A percentile compares a stretch with the other conserved stretches of the same genome.
phyloP scores from a whole-genome alignment of 2,113 vertebrate species.

The Planiliza haematocheilus region DNA sequence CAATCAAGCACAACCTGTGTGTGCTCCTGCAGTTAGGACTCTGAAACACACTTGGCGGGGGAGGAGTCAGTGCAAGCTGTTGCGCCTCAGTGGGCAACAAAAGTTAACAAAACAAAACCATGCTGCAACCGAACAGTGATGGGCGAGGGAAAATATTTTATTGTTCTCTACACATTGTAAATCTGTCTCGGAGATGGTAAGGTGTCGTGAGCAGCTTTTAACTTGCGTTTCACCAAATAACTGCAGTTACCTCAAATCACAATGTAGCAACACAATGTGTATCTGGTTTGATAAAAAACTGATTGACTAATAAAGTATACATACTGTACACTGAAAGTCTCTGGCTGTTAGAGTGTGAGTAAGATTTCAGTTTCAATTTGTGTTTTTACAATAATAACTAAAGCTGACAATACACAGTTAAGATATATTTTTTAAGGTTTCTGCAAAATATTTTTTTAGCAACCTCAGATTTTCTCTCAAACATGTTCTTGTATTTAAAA shows the following conservation, averaged over 20 bases:
- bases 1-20: conserved; percentile 11
- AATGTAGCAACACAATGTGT: background rate
- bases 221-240: background rate
- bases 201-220: background rate
- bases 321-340: no score
- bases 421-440: no score
- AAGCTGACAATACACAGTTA: no score
- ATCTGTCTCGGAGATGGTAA: background rate
- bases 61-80: background rate
- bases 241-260: background rate
- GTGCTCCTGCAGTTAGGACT: background rate
- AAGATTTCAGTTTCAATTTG: no score
- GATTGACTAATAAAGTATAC: no score
- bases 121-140: background rate
- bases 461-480: no score
- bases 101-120: conserved; percentile 11
- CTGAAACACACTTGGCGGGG: conserved; percentile 21
- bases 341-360: no score
- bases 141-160: background rate
- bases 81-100: conserved; percentile 31
- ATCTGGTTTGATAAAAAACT: no score
- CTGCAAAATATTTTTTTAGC: no score
- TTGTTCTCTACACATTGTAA: background rate
- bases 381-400: no score
- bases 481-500: no score